Base-by-base conservation (phyloP, 2,113 vertebrate species). In the Oceanodroma tethys region DNA sequence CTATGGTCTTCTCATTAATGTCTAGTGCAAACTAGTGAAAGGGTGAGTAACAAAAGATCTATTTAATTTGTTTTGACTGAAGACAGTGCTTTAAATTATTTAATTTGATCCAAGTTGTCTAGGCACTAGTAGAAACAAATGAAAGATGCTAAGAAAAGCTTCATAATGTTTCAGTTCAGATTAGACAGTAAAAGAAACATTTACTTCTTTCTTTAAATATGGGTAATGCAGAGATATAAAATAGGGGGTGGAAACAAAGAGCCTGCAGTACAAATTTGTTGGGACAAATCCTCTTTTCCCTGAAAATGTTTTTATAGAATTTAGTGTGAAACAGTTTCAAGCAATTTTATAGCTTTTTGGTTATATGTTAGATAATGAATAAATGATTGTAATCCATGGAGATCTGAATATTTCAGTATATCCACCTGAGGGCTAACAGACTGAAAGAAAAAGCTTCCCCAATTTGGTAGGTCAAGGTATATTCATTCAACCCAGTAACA, bases 371-470 rank as follows among this genome's bases (percentile, higher is more conserved):
- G n/a, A 60, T 45, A 90, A 78, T 50, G 29, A 88, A 72, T 32
- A 66, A 87, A 68, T 59, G 2, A 58, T 67, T 68, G 11, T 79
- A 75, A 68, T 76, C 95, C 83, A 86, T 59, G 16, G 53, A 73
- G 30, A 74, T 79, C 30, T 93, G 42, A 75, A 60, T 63, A 71
- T 90, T 93, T 82, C 82, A 90, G 45, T 83, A 48, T 52, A 88
- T 80, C 71, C 65, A 88, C 82, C 55, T 74, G 59, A 88, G 59
- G 62, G 12, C 62, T 70, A 81, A 73, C 52, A 94, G 83, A 81
- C 81, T 92, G 89, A 98, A 96, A 91, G 90, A 83, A 96, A 42
- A 84, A 95, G 23, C 56, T 95, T 67, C 4, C 36, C 45, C 52
- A 68, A 2, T 94, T 97, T 81, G 45, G 13, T 74, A 95, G 95